Base-by-base conservation (phyloP, 2,888 invertebrate genomes). In the Carcina quercana region DNA sequence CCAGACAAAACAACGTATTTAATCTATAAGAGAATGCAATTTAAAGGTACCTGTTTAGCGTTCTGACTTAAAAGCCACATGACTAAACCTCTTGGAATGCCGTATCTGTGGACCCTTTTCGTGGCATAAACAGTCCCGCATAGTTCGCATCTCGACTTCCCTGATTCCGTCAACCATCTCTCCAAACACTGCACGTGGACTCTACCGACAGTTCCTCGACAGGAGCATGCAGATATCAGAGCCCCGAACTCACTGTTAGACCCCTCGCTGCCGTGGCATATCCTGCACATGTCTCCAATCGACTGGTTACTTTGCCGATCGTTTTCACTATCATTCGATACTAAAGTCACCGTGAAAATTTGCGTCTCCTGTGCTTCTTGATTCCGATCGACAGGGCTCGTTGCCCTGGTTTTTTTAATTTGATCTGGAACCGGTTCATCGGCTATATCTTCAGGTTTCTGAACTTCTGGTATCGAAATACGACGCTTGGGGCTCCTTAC, bases 151-250 rank as follows among this genome's bases (percentile, higher is more conserved):
- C 80, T 76, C 5, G 87, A 88, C 37, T 88, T 87, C 15, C 91
- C 90, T 1, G 90, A 89, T 57, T 91, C 90, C 2, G 91, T 90
- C 21, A 93, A 72, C 93, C 93, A 93, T 30, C 86, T 86, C 66
- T 93, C 92, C 46, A 93, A 69, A 58, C 93, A 93, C 35, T 87
- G 86, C 2, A 90, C 85, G 63, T 92, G 92, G 7, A 92, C 88
- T 32, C 89, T 84, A 0, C 91, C 92, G 43, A 92, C 89, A 2
- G 91, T 89, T 0, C 92, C 93, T 1, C 82, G 65, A 39, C 83
- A 83, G 2, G 64, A 86, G 41, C 83, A 83, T 1, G 82, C 76
- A 0, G 80, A 80, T 54, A 83, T 67, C 34, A 83, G 48, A 12
- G 43, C 53, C 0, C 83, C 83, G 1, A 74, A 54, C 33, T 80